Conservation (phyloP, 2,113 vertebrate genomes). For the Noturus placidus region DNA sequence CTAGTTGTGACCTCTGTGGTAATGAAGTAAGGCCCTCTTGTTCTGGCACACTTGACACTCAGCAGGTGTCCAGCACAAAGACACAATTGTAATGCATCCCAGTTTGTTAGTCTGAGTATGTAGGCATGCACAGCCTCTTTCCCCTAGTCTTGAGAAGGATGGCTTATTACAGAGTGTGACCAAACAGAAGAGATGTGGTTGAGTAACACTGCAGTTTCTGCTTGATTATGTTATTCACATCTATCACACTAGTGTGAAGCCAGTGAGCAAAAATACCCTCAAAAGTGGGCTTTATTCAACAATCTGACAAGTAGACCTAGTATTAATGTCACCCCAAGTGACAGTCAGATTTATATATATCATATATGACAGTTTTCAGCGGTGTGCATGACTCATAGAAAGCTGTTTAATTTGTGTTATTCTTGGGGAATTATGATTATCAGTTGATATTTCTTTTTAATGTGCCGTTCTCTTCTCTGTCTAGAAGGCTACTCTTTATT, state of each 20-base stretch:
- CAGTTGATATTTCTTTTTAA: not conserved
- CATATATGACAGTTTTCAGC: slow-evolving; percentile 1
- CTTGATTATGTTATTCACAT: not conserved
- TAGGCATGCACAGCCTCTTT: slow-evolving; percentile 21
- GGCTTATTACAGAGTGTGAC: not conserved
- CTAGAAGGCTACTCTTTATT: not conserved
- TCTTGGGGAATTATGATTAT: slow-evolving; percentile 1
- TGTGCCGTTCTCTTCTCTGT: not conserved
- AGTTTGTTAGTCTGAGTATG: slow-evolving; percentile 47
- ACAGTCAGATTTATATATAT: not conserved
- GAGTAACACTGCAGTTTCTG: not conserved
- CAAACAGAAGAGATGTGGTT: not conserved
- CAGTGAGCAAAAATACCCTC: not conserved
- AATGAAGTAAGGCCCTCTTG: slow-evolving; percentile 24
- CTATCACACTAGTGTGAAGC: not conserved
- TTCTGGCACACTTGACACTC: slow-evolving; percentile 38
- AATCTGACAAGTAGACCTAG: not conserved
- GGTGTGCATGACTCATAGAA: slow-evolving; percentile 9
- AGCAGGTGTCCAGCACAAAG: slow-evolving; percentile 49
- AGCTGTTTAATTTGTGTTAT: slow-evolving; percentile 16
- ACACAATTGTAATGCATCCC: slow-evolving; percentile 42
- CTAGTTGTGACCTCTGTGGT: slow-evolving; percentile 23
- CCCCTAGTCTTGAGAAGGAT: not conserved
- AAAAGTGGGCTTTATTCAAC: not conserved
- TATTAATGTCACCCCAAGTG: not conserved